These are phyloP conservation scores for Zeugodacus cucurbitae DNA, from an alignment of 1,140 invertebrate genomes.

Conservation along the genomic window DNA sequence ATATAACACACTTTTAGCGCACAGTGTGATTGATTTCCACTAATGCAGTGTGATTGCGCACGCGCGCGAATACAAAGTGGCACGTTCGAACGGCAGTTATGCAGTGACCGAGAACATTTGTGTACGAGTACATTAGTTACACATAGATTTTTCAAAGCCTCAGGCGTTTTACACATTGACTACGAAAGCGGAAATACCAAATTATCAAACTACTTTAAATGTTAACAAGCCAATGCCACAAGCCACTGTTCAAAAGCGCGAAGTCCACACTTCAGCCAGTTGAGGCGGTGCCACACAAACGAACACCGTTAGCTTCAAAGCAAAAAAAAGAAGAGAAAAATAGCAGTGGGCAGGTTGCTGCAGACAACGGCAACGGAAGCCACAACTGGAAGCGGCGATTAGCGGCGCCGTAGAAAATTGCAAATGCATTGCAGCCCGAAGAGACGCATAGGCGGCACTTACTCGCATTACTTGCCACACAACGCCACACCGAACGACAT, in stretches of 20 bases:
- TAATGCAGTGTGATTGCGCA: background rate
- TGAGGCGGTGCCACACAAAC: background rate
- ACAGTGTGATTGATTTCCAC: too few relatives aligned
- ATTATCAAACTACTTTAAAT: constrained; percentile 26
- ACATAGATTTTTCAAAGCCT: background rate
- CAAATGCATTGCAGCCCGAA: background rate
- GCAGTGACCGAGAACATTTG: background rate
- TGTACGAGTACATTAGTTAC: background rate
- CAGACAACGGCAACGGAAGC: constrained; percentile 25
- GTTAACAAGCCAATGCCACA: background rate
- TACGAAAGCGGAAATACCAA: constrained; percentile 9
- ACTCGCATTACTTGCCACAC: background rate
- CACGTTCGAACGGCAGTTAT: background rate
- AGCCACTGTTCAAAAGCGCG: background rate
- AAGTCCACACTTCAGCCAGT: background rate
- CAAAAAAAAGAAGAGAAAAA: background rate
- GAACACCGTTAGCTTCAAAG: background rate
- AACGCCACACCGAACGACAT: background rate
- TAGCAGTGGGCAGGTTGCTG: background rate
- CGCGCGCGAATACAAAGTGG: background rate
- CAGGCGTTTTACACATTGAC: background rate
- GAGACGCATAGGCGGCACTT: constrained; percentile 1
- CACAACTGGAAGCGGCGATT: background rate
- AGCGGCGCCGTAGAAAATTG: background rate
- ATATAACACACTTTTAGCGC: too few relatives aligned